Conservation (phyloP, 1,140 invertebrate species). For the Charaxes varanes region DNA sequence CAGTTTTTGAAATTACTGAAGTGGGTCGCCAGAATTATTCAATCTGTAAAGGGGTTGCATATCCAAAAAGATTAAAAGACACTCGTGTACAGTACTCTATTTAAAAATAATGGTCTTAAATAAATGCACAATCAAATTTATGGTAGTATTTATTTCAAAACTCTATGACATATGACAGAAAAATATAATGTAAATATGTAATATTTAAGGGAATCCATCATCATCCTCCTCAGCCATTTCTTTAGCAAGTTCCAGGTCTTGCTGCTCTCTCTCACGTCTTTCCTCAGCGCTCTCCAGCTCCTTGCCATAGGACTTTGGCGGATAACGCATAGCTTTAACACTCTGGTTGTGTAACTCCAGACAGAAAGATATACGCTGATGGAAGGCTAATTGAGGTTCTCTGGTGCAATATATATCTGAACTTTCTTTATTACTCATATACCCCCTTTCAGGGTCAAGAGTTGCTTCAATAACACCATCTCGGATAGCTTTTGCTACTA, state of each 20-base stretch:
- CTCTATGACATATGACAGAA: slow-evolving; percentile 22
- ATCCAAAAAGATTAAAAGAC: too few species aligned
- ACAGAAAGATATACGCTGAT: slow-evolving; percentile 98
- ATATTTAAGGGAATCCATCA: slow-evolving; percentile 83
- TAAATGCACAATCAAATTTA: slow-evolving; percentile 5
- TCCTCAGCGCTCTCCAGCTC: slow-evolving; percentile 98
- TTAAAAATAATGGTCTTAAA: background rate
- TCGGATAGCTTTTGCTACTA: slow-evolving; percentile 99
- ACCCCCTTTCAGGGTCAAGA: slow-evolving; percentile 95
- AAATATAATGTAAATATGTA: slow-evolving; percentile 17
- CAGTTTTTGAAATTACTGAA: too few species aligned
- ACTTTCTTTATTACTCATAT: slow-evolving; percentile 97
- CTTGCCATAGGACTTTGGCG: slow-evolving; percentile 98
- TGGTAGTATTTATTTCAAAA: slow-evolving; percentile 23
- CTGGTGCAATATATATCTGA: slow-evolving; percentile 97
- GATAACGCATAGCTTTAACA: slow-evolving; percentile 99
- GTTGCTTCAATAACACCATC: slow-evolving; percentile 99
- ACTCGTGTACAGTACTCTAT: too few species aligned
- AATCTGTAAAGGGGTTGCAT: too few species aligned
- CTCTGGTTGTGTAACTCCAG: slow-evolving; percentile 98
- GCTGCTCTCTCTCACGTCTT: slow-evolving; percentile 95
- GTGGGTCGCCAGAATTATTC: too few species aligned
- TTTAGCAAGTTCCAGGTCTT: slow-evolving; percentile 97
- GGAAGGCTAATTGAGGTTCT: slow-evolving; percentile 97
- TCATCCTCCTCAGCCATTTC: slow-evolving; percentile 99